phyloP scores from a whole-genome alignment of 2,797 vertebrate species.

The Sebastes oblongus region DNA sequence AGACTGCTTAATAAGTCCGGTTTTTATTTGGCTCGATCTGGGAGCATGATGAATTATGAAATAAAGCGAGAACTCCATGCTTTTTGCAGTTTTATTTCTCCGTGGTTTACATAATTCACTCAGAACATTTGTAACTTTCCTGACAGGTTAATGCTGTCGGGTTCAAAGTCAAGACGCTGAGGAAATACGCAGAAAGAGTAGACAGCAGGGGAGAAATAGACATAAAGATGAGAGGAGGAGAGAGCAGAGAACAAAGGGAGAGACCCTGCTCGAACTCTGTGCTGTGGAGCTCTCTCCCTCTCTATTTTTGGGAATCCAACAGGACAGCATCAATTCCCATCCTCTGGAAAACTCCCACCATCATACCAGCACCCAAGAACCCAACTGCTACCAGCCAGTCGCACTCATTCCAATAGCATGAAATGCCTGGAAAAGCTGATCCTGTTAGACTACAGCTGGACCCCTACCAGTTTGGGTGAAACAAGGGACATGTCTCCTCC shows the following conservation, averaged over 20 bases:
- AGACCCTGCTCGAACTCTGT: not conserved
- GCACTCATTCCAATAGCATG: not conserved
- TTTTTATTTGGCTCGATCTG: constrained; percentile 57
- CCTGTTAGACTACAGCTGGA: not conserved
- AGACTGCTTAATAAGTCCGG: constrained; percentile 59
- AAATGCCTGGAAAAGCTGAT: too few relatives aligned
- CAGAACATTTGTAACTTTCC: constrained; percentile 69
- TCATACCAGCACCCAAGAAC: not conserved
- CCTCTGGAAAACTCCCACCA: not conserved
- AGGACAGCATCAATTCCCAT: not conserved
- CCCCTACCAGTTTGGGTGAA: not conserved
- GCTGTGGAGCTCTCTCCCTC: not conserved
- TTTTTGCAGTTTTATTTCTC: constrained; percentile 66
- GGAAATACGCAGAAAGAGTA: constrained; percentile 57
- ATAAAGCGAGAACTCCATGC: constrained; percentile 54
- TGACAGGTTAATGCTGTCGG: constrained; percentile 68
- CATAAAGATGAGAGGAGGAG: constrained; percentile 60
- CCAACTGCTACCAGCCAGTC: not conserved
- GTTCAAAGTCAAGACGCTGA: constrained; percentile 69
- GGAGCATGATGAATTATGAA: constrained; percentile 73
- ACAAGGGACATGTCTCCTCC: not conserved
- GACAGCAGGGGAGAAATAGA: constrained; percentile 59
- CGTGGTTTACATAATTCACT: constrained; percentile 70
- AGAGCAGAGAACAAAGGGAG: constrained; percentile 54
- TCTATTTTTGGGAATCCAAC: not conserved